Evolutionary conservation across 1,140 invertebrate species (phyloP).

Genomic region (Phthorimaea operculella): DNA sequence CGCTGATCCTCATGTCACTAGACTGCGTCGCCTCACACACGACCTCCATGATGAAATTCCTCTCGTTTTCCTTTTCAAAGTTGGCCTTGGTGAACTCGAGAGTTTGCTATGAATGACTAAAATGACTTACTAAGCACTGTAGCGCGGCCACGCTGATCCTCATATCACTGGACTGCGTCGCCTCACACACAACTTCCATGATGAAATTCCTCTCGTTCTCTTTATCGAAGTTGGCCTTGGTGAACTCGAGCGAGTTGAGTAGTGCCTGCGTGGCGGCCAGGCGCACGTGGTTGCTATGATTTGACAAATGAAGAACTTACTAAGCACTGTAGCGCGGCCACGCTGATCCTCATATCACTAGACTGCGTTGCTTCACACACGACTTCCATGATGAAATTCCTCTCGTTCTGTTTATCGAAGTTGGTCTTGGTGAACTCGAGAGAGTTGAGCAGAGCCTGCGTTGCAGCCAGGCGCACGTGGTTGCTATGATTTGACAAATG

Average conservation of each 20-base stretch:
- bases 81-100: slow-evolving; percentile 99
- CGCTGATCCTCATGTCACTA: slow-evolving; percentile 87
- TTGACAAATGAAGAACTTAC: no score
- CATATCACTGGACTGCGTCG: slow-evolving; percentile 86
- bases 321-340: slow-evolving; percentile 98
- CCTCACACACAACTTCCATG: slow-evolving; percentile 99
- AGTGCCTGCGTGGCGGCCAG: slow-evolving; percentile 97
- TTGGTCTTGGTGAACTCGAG: slow-evolving; percentile 99
- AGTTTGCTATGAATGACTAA: no score
- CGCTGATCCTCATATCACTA: slow-evolving; percentile 87
- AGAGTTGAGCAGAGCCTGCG: slow-evolving; percentile 98
- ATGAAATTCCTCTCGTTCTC: slow-evolving; percentile 98
- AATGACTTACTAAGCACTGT: no score
- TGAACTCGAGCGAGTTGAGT: slow-evolving; percentile 98
- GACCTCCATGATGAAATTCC: slow-evolving; percentile 99
- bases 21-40: slow-evolving; percentile 94
- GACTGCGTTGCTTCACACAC: slow-evolving; percentile 94
- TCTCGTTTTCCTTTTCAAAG: slow-evolving; percentile 96
- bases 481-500: slow-evolving; percentile 62
- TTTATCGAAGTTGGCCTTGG: slow-evolving; percentile 97
- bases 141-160: slow-evolving; percentile 94
- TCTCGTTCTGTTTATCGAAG: slow-evolving; percentile 96
- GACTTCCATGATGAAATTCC: slow-evolving; percentile 99
- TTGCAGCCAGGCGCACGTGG: slow-evolving; percentile 93
- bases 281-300: slow-evolving; percentile 84